Evolutionary conservation across 2,888 invertebrate species (phyloP).

Genomic region (Dynastes hyllus): DNA sequence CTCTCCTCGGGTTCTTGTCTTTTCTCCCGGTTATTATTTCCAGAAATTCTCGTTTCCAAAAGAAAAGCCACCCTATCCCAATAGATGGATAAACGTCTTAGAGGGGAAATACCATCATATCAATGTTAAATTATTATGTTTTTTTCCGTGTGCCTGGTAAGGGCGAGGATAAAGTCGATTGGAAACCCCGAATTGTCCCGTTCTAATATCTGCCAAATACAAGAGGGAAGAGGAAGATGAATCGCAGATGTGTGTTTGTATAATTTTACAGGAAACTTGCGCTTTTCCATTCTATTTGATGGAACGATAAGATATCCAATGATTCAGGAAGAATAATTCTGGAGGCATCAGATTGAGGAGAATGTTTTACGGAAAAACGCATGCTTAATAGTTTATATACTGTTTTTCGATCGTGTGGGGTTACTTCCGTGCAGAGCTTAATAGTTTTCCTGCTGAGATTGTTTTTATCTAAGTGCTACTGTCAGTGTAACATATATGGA

Average conservation of each 20-base stretch:
- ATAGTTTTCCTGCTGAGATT: constrained; percentile 44
- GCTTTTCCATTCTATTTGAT: constrained; percentile 29
- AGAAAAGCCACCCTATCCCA: constrained; percentile 11
- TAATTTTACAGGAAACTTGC: constrained; percentile 37
- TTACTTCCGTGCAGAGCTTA: constrained; percentile 5
- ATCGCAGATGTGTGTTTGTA: constrained; percentile 24
- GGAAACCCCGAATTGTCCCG: not conserved
- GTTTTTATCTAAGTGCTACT: constrained; percentile 38
- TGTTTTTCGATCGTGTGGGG: constrained; percentile 5
- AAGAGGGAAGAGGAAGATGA: constrained; percentile 16
- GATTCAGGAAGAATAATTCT: constrained; percentile 24
- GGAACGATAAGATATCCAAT: constrained; percentile 28
- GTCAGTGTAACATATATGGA: constrained; percentile 28
- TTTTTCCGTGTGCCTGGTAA: not conserved
- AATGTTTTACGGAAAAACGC: constrained; percentile 36
- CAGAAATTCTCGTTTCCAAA: constrained; percentile 1
- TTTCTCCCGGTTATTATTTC: constrained; percentile 17
- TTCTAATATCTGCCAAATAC: not conserved
- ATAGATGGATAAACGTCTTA: constrained; percentile 16
- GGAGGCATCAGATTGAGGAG: constrained; percentile 21
- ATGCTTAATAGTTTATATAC: constrained; percentile 41
- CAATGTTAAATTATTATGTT: constrained; percentile 31
- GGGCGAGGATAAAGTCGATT: not conserved
- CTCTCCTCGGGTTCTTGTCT: constrained; percentile 5
- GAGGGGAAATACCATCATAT: constrained; percentile 11